Conservation (phyloP, 2,888 invertebrate species). For the Lepidocyrtinus sp. region DNA sequence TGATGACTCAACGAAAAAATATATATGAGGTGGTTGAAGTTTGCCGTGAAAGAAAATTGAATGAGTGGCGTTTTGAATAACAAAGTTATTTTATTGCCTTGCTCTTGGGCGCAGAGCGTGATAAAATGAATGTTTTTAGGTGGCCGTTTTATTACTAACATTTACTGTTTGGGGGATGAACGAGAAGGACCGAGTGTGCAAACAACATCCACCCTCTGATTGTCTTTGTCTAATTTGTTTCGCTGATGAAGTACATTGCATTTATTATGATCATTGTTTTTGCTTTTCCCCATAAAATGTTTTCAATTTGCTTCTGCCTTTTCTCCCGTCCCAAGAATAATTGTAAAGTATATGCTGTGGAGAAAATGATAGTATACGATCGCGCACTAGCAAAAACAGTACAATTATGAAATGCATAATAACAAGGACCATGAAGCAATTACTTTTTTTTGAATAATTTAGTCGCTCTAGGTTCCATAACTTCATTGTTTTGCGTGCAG, state of each 20-base stretch:
- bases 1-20: background rate
- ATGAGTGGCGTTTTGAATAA: background rate
- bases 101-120: background rate
- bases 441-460: too few species aligned
- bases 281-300: background rate
- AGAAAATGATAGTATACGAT: too few species aligned
- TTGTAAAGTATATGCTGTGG: too few species aligned
- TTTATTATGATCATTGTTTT: background rate
- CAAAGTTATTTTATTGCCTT: background rate
- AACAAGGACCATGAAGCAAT: too few species aligned
- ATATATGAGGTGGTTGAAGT: background rate
- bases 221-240: background rate
- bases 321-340: background rate
- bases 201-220: background rate
- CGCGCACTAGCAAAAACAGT: too few species aligned
- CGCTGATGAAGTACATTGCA: background rate
- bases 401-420: too few species aligned
- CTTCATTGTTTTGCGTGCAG: background rate
- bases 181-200: background rate
- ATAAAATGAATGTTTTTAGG: background rate
- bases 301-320: background rate
- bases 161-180: background rate
- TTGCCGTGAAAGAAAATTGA: background rate
- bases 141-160: background rate
- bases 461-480: too few species aligned